Evolutionary conservation across 2,113 vertebrate genomes (phyloP), one percentile per base, ranked within the genome.

Genomic region (Antennarius striatus): DNA sequence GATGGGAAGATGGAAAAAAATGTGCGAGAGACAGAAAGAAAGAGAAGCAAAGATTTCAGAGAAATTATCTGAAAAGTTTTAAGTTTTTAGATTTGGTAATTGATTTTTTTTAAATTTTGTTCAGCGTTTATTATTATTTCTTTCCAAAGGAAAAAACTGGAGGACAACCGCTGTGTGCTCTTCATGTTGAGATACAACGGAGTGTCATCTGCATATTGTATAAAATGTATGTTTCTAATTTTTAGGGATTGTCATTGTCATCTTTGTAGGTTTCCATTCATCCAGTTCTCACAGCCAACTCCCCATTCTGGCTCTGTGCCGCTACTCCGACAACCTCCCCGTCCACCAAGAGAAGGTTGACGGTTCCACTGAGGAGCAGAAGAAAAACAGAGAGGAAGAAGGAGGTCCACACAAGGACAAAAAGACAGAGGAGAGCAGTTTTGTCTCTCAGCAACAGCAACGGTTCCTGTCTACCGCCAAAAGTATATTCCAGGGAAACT

Each of bases 271-370:
- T 70, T 64, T 65, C 13, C 30, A 29, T 43, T 43, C 30, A 0
- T 48, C 36, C 15, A 58, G 62, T 4, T 52, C 64, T 50, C 75
- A 61, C 75, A 72, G 76, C 63, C 56, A 68, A n/a, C 60, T 73
- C 32, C 73, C 83, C 14, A 48, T 80, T 51, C 76, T 68, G 65
- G 75, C 81, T 36, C 56, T 73, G 15, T 71, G 76, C 11, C 59
- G 42, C n/a, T 74, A 43, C 65, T 4, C 65, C 1, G 51, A 71
- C 16, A 52, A 14, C 52, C 45, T 47, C 43, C 68, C 68, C 4
- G 40, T 36, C 56, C 30, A 42, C 51, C 60, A 6, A 43, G 71
- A 79, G 39, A 49, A 40, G 6, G 54, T 29, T 0, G 65, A 51
- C 13, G 22, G 2, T 11, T 29, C 49, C 1, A 7, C 6, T 0